These are phyloP conservation scores for Anoplius nigerrimus DNA, from an alignment of 2,888 invertebrate genomes.

Conservation along the genomic window DNA sequence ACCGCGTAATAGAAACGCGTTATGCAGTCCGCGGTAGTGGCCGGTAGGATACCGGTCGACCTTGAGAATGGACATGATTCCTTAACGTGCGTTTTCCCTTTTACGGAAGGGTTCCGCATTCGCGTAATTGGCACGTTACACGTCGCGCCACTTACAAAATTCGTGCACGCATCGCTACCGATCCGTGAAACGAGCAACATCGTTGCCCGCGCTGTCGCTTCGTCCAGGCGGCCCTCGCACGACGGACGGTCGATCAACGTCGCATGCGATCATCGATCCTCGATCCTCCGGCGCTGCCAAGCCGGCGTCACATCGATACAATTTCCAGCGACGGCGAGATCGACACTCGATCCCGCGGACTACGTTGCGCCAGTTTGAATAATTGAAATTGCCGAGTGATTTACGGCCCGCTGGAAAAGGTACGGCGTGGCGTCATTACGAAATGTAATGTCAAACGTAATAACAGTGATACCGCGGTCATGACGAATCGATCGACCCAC, in stretches of 20 bases:
- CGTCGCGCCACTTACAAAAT: constrained; percentile 41
- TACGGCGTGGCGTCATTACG: too few relatives aligned
- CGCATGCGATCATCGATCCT: too few relatives aligned
- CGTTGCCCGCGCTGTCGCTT: background rate
- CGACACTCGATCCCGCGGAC: background rate
- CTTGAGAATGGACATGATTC: constrained; percentile 71
- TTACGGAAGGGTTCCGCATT: constrained; percentile 61
- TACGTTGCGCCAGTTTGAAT: too few relatives aligned
- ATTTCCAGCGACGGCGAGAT: background rate
- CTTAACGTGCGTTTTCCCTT: constrained; percentile 64
- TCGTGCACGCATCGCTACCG: constrained; percentile 22
- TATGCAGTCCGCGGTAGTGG: constrained; percentile 62
- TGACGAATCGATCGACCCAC: constrained; percentile 37
- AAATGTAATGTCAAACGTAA: too few relatives aligned
- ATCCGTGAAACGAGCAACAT: background rate
- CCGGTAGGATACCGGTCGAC: constrained; percentile 67
- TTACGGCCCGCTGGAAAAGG: too few relatives aligned
- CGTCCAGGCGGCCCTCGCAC: background rate
- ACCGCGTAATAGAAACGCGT: constrained; percentile 71
- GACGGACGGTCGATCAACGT: background rate
- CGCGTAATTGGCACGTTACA: constrained; percentile 52
- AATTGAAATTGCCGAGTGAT: too few relatives aligned
- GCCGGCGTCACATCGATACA: background rate
- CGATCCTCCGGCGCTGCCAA: too few relatives aligned
- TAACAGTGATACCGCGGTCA: constrained; percentile 18